Evolutionary conservation across 2,888 invertebrate genomes (phyloP).

Genomic region (Campaea margaritaria): DNA sequence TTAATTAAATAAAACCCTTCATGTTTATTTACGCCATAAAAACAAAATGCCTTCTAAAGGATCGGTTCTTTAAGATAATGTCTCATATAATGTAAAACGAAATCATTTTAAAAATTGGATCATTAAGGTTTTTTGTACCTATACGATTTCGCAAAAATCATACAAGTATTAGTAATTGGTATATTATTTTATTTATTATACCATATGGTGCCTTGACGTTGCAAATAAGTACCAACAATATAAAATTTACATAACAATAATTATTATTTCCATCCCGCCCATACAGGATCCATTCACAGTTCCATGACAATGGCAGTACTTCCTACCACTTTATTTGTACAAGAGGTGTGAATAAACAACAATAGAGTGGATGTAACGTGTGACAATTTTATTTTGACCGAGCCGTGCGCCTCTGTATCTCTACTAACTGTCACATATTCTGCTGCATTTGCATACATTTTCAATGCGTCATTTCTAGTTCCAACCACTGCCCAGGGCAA

Average conservation of each 20-base stretch:
- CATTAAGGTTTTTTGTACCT: no score
- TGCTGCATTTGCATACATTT: background rate
- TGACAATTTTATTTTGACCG: conserved; percentile 13
- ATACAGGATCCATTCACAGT: conserved; percentile 40
- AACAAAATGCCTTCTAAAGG: no score
- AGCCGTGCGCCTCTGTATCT: background rate
- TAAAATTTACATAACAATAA: conserved; percentile 24
- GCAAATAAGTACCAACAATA: conserved; percentile 9
- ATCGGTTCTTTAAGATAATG: no score
- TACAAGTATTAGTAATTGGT: background rate
- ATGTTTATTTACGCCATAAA: no score
- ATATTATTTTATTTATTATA: background rate
- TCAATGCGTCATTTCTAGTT: conserved; percentile 1
- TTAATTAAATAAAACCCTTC: no score
- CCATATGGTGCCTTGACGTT: background rate
- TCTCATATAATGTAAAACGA: background rate
- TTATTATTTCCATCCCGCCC: conserved; percentile 35
- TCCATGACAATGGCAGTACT: conserved; percentile 36
- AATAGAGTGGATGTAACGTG: conserved; percentile 24
- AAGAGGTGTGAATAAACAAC: conserved; percentile 32
- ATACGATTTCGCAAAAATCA: no score
- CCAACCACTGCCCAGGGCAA: background rate
- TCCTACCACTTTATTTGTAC: conserved; percentile 42
- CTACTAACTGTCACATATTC: background rate
- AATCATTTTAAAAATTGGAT: background rate